phyloP scores from a whole-genome alignment of 2,888 invertebrate genomes.

The Cephus nigrinus region DNA sequence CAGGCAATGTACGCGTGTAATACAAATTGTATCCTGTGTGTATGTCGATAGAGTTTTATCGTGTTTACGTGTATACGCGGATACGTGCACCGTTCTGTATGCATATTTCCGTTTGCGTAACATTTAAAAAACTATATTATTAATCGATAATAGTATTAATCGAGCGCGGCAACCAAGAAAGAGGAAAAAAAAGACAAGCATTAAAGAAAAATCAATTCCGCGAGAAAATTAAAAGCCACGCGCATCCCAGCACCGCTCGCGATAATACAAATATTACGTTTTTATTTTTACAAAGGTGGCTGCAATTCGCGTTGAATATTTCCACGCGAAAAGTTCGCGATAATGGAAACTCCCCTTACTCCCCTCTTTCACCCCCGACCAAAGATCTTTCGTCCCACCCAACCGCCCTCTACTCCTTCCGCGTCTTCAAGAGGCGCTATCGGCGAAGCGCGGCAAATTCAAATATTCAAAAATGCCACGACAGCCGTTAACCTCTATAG shows the following conservation, averaged over 20 bases:
- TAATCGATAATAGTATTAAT: background rate
- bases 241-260: background rate
- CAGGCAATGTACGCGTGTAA: background rate
- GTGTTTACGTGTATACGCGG: background rate
- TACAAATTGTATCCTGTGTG: background rate
- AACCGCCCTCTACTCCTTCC: no score
- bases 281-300: background rate
- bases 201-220: background rate
- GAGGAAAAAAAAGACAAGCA: background rate
- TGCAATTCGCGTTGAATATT: background rate
- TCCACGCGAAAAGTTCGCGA: background rate
- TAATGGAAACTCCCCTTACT: no score
- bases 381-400: background rate
- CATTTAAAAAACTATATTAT: background rate
- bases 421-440: background rate
- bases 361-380: no score
- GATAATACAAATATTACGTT: background rate
- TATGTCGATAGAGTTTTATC: background rate
- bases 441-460: background rate
- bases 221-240: background rate
- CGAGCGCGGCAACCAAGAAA: background rate
- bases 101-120: background rate
- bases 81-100: background rate
- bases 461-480: background rate
- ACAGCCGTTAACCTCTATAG: background rate